Evolutionary conservation across 2,888 invertebrate species (phyloP).

Genomic region (Pheosia gnoma): DNA sequence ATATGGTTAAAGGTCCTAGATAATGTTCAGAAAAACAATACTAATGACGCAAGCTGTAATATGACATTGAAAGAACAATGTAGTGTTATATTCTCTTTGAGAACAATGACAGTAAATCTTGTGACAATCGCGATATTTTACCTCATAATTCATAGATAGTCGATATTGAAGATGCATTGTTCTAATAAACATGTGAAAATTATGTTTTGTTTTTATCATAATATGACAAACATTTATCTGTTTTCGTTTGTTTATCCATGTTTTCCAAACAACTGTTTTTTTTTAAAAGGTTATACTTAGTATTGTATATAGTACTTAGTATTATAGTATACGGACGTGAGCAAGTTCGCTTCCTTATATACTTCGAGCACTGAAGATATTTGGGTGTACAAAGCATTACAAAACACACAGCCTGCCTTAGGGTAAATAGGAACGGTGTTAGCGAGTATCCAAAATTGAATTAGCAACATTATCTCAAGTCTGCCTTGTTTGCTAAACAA

Average conservation of each 20-base stretch:
- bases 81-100: not conserved
- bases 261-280: too few relatives aligned
- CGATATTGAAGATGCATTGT: not conserved
- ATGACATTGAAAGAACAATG: conserved; percentile 3
- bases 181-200: not conserved
- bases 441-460: not conserved
- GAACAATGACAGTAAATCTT: not conserved
- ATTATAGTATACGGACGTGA: too few relatives aligned
- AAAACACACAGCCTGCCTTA: too few relatives aligned
- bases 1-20: not conserved
- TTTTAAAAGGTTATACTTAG: too few relatives aligned
- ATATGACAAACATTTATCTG: too few relatives aligned
- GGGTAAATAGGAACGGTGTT: too few relatives aligned
- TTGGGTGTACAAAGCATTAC: too few relatives aligned
- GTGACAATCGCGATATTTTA: conserved; percentile 1
- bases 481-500: not conserved
- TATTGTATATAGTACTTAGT: too few relatives aligned
- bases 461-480: not conserved
- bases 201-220: not conserved
- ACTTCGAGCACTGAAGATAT: too few relatives aligned
- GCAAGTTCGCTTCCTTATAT: too few relatives aligned
- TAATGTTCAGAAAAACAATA: not conserved
- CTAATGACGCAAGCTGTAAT: not conserved
- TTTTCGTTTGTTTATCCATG: too few relatives aligned
- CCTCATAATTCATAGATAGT: not conserved